A percentile compares a stretch with the other conserved stretches of the same genome.
These are phyloP conservation scores for Butastur rufipennis DNA, from an alignment of 2,113 vertebrate genomes.

Conservation along the genomic window DNA sequence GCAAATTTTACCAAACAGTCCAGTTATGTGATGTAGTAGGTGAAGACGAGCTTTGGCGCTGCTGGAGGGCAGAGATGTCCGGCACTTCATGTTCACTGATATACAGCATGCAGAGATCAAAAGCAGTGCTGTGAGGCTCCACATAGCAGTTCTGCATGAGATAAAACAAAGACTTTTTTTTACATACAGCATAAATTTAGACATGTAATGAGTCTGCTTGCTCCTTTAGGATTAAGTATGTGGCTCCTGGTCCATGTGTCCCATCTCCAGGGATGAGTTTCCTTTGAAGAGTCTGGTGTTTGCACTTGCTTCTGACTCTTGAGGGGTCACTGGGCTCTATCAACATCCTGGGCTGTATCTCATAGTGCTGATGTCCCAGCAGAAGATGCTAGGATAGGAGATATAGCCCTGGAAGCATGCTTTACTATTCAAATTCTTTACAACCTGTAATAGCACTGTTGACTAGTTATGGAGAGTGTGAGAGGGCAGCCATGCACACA, in stretches of 20 bases:
- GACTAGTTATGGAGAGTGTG: not conserved
- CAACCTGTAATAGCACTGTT: not conserved
- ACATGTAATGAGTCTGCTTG: not conserved
- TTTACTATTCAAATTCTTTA: not conserved
- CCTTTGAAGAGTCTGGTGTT: not conserved
- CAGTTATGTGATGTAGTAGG: not conserved
- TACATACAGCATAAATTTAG: not conserved
- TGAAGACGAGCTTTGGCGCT: not conserved
- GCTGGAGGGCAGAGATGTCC: not conserved
- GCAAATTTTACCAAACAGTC: not conserved
- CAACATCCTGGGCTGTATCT: not conserved
- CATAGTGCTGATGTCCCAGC: not conserved
- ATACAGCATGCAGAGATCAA: not conserved
- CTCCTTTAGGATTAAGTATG: not conserved
- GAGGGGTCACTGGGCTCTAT: not conserved
- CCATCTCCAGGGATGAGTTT: not conserved
- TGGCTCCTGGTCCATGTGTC: not conserved
- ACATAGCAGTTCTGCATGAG: not conserved
- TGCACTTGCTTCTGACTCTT: not conserved
- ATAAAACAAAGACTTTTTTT: not conserved
- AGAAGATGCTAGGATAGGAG: not conserved
- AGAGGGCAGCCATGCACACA: not conserved
- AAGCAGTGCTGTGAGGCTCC: not conserved
- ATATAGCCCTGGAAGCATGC: not conserved
- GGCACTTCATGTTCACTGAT: not conserved